Conservation (phyloP, 2,113 vertebrate species). For the Malurus alboscapulatus region DNA sequence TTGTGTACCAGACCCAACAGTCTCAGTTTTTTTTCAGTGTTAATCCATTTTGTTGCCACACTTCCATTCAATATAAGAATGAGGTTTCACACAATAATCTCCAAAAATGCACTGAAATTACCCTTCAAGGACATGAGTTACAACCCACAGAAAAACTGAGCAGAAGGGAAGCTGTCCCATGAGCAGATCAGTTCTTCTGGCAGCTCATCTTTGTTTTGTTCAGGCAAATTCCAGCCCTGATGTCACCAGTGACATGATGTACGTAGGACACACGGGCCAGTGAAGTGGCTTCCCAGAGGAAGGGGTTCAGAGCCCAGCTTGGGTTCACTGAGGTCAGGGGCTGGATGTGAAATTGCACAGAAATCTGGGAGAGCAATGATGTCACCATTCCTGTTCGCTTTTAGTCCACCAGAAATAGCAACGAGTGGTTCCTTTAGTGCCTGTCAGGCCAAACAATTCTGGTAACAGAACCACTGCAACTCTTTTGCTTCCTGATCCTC, state of each 20-base stretch:
- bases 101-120: not conserved
- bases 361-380: not conserved
- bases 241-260: not conserved
- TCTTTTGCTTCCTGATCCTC: not conserved
- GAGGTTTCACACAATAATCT: not conserved
- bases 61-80: rapidly evolving
- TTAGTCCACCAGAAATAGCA: not conserved
- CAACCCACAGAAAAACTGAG: not conserved
- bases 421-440: not conserved
- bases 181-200: not conserved
- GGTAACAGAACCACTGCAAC: not conserved
- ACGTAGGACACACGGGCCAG: not conserved
- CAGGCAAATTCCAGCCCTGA: not conserved
- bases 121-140: not conserved
- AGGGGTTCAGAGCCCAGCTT: not conserved
- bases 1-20: not conserved
- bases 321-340: not conserved
- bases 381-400: not conserved
- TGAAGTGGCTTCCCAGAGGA: not conserved
- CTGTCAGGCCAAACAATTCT: not conserved
- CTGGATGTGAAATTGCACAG: not conserved
- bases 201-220: not conserved
- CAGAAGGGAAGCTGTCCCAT: not conserved
- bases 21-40: not conserved
- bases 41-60: not conserved